Base-by-base conservation (phyloP, 23 tunicate genomes). In the Corella eumyota region DNA sequence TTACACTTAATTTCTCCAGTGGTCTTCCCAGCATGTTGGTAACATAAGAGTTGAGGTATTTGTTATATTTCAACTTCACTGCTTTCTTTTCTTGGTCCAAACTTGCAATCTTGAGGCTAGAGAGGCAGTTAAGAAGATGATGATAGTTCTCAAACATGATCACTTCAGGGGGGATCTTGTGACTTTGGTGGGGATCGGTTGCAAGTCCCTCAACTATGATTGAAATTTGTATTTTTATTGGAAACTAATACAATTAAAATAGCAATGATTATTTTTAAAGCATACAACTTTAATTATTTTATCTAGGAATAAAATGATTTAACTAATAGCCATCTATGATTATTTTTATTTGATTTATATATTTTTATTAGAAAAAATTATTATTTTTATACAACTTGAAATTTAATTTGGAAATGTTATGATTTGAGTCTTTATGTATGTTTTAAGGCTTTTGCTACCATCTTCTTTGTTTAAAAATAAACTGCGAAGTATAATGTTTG, bases 81-180 rank as follows among this genome's bases (percentile, higher is more conserved):
- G 83, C 80, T 24, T 54, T 44, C 62, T 77, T 62, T 67, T 83
- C 93, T 35, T 77, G 68, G 23, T 83, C 93, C 9, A 92, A 81
- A 13, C 75, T 59, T 2, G 75, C 87, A 37, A 92, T 77, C 66
- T 83, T 83, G 31, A 83, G 50, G 11, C 71, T 64, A 7, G 93
- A 60, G 36, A 92, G 78, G 49, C 83, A 77, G 34, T 83, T 69
- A 45, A 68, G 80, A 6, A 83, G 72, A 50, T 84, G 79, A 32
- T 92, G 93, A 45, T 83, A 92, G 64, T 92, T 92, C 58, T 83
- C 76, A 45, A 92, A 92, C 87, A 67, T 61, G 37, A 92, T 86
- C 49, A 92, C 98, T 47, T 76, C 93, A n/a, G 83, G 68, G 1
- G 98, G 98, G 6, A 79, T 81, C 46, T 92, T 92, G 24, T 76